These are phyloP conservation scores for Trachelus iudaicus DNA, from an alignment of 2,888 invertebrate species.

Conservation along the genomic window DNA sequence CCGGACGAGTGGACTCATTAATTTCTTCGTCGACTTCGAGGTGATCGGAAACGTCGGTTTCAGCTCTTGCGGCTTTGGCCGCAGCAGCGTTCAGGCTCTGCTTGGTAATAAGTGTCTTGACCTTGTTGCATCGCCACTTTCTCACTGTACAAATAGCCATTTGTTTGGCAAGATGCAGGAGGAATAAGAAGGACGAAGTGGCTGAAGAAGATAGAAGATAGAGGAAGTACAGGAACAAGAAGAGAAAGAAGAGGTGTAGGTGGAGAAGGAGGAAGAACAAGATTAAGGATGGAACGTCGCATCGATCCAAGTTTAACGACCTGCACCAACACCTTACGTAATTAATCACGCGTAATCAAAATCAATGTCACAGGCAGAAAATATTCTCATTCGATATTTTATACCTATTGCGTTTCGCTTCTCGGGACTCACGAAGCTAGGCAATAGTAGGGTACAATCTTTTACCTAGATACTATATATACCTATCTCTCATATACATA, in stretches of 20 bases:
- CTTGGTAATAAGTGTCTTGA: background rate
- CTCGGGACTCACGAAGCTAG: background rate
- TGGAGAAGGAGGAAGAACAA: background rate
- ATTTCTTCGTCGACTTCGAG: background rate
- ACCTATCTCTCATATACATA: background rate
- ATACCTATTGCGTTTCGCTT: background rate
- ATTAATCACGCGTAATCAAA: background rate
- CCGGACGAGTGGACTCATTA: background rate
- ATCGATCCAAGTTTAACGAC: background rate
- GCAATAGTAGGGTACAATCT: background rate
- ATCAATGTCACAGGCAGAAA: background rate
- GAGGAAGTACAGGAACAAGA: background rate
- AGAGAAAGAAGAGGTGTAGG: conserved; percentile 12
- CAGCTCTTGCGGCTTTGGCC: conserved; percentile 28
- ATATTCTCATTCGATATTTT: background rate
- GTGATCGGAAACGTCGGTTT: background rate
- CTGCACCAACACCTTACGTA: background rate
- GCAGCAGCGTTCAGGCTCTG: conserved; percentile 32
- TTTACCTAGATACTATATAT: background rate
- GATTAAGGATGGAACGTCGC: background rate
- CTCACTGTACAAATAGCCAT: background rate
- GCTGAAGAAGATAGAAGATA: background rate
- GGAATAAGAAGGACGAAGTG: background rate
- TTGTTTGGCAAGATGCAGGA: background rate
- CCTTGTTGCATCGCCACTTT: background rate